Evolutionary conservation across 2,888 invertebrate species (phyloP).

Genomic region (Blera fallax): DNA sequence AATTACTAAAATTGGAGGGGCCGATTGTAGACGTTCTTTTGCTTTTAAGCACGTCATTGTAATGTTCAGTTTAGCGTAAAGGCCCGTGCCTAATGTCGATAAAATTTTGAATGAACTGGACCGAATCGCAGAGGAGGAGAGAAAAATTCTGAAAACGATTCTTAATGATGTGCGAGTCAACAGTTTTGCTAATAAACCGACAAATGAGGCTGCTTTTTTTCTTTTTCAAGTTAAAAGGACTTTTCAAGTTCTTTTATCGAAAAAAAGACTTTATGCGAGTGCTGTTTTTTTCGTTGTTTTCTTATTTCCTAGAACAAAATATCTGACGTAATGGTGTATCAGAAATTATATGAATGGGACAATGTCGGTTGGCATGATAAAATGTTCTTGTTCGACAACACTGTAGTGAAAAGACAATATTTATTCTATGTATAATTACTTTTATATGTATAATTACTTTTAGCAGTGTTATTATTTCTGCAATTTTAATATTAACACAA

Average conservation of each 20-base stretch:
- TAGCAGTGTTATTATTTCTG: too few species aligned
- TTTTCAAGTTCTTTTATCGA: background rate
- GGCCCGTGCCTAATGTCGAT: background rate
- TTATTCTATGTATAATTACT: too few species aligned
- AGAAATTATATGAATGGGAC: too few species aligned
- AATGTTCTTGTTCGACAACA: too few species aligned
- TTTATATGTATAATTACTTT: too few species aligned
- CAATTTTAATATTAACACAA: too few species aligned
- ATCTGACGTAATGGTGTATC: too few species aligned
- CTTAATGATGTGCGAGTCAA: background rate
- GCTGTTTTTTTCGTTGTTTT: too few species aligned
- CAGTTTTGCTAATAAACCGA: background rate
- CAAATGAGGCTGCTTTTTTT: background rate
- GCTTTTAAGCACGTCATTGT: background rate
- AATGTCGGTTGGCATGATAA: too few species aligned
- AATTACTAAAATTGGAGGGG: background rate
- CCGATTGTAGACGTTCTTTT: background rate
- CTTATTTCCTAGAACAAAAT: too few species aligned
- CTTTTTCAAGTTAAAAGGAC: background rate
- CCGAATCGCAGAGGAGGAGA: background rate
- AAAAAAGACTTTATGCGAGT: too few species aligned
- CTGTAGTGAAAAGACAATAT: too few species aligned
- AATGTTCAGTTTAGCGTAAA: background rate
- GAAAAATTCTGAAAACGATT: background rate
- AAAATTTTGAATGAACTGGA: background rate